Percentiles rank a stretch among this genome's conserved stretches.
phyloP scores from a whole-genome alignment of 37 sponge, comb jelly and placozoan species.

The Crambe crambe region DNA sequence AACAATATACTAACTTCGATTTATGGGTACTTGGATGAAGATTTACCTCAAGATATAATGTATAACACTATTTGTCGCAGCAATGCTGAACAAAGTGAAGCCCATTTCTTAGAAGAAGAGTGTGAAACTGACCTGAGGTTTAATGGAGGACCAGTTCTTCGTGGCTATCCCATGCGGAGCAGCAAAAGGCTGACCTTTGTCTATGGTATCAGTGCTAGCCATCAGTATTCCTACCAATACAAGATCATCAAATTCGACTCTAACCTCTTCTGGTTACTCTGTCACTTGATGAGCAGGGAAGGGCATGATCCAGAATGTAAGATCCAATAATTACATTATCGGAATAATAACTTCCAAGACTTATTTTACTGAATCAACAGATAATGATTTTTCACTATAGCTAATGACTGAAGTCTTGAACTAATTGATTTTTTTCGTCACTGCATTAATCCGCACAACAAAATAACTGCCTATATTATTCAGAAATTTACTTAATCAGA shows the following conservation, averaged over 20 bases:
- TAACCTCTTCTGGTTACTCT: conserved; percentile 24
- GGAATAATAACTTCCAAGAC: too few species aligned
- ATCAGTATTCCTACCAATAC: background rate
- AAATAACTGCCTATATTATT: too few species aligned
- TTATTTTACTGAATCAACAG: too few species aligned
- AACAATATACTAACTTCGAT: background rate
- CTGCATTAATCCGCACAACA: too few species aligned
- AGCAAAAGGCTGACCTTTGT: conserved; percentile 19
- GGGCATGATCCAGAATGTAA: conserved; percentile 8
- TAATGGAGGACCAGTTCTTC: conserved; percentile 21
- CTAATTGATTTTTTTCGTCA: too few species aligned
- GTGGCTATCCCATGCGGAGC: conserved; percentile 1
- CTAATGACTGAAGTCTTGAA: too few species aligned
- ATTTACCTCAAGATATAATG: background rate
- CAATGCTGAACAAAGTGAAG: background rate
- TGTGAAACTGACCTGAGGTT: conserved; percentile 8
- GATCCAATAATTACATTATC: too few species aligned
- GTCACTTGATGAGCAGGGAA: conserved; percentile 1
- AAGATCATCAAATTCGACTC: background rate
- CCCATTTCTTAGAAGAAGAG: background rate
- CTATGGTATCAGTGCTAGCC: conserved; percentile 4
- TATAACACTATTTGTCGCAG: conserved; percentile 17
- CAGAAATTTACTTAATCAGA: too few species aligned
- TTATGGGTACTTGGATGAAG: conserved; percentile 14
- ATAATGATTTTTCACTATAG: too few species aligned